A percentile compares a stretch with the other conserved stretches of the same genome.
phyloP scores from a whole-genome alignment of 2,113 vertebrate species.

The Ammospiza nelsoni region DNA sequence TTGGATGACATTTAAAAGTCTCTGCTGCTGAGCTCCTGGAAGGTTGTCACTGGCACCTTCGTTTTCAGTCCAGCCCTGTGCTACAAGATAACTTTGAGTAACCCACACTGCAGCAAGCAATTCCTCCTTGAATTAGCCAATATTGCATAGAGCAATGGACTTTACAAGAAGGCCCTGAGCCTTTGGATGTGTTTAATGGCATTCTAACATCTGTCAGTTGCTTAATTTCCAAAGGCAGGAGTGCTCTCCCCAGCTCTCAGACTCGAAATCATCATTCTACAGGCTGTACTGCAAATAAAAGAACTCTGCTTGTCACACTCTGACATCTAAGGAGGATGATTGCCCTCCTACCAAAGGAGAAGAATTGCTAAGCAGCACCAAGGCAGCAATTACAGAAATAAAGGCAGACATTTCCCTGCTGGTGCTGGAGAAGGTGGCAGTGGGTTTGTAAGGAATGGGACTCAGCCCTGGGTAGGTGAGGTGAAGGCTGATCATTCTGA shows the following conservation, averaged over 20 bases:
- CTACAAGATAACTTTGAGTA: background rate
- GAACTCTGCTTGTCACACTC: background rate
- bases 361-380: slow-evolving; percentile 35
- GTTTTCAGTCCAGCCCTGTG: background rate
- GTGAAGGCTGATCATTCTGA: background rate
- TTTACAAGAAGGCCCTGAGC: background rate
- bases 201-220: background rate
- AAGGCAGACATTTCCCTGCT: background rate
- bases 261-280: background rate
- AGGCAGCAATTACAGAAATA: background rate
- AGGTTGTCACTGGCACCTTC: background rate
- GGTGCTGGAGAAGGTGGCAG: background rate
- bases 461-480: background rate
- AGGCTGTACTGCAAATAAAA: background rate
- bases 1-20: slow-evolving; percentile 24
- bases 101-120: background rate
- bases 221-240: slow-evolving; percentile 13
- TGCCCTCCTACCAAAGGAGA: background rate
- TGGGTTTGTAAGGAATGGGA: background rate
- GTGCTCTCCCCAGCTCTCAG: background rate
- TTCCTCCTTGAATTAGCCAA: background rate
- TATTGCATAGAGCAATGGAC: background rate
- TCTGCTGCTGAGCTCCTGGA: background rate
- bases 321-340: slow-evolving; percentile 38
- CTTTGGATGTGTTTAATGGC: background rate